phyloP scores from a whole-genome alignment of 2,888 invertebrate genomes.

The Coelopa pilipes region DNA sequence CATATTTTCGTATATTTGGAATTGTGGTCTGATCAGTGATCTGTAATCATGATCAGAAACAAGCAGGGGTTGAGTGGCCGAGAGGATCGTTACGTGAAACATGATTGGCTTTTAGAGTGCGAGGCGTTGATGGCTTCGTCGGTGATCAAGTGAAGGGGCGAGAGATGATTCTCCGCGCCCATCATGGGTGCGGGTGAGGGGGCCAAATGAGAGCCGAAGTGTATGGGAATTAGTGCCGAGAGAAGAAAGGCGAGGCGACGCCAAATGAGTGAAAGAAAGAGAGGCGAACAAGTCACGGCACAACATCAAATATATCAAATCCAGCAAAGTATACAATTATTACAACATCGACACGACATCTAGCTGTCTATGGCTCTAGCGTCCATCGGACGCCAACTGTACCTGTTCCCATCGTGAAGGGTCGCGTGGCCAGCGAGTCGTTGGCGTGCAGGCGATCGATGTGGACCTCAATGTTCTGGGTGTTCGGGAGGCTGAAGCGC shows the following conservation, averaged over 20 bases:
- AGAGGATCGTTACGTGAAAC: too few relatives aligned
- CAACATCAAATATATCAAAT: slow-evolving; percentile 42
- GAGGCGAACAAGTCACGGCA: slow-evolving; percentile 27
- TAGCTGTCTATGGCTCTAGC: not conserved
- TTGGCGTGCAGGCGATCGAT: slow-evolving; percentile 64
- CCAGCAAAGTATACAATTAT: slow-evolving; percentile 31
- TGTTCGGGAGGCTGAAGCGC: slow-evolving; percentile 65
- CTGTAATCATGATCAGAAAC: too few relatives aligned
- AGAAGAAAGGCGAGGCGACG: too few relatives aligned
- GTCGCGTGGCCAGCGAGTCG: slow-evolving; percentile 53
- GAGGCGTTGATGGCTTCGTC: not conserved
- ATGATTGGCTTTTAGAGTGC: too few relatives aligned
- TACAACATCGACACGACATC: slow-evolving; percentile 45
- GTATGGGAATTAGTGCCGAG: too few relatives aligned
- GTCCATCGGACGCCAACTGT: slow-evolving; percentile 33
- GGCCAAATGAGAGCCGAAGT: not conserved
- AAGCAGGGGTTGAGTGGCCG: too few relatives aligned
- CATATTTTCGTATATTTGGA: too few relatives aligned
- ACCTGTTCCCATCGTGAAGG: slow-evolving; percentile 55
- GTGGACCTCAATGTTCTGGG: slow-evolving; percentile 61
- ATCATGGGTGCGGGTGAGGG: not conserved
- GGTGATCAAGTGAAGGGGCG: not conserved
- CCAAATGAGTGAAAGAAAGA: too few relatives aligned
- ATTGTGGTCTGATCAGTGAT: too few relatives aligned
- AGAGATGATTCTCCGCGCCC: not conserved